A percentile compares a stretch with the other conserved stretches of the same genome.
These are phyloP conservation scores for Pampusana beccarii DNA, from an alignment of 2,113 vertebrate genomes.

Conservation along the genomic window DNA sequence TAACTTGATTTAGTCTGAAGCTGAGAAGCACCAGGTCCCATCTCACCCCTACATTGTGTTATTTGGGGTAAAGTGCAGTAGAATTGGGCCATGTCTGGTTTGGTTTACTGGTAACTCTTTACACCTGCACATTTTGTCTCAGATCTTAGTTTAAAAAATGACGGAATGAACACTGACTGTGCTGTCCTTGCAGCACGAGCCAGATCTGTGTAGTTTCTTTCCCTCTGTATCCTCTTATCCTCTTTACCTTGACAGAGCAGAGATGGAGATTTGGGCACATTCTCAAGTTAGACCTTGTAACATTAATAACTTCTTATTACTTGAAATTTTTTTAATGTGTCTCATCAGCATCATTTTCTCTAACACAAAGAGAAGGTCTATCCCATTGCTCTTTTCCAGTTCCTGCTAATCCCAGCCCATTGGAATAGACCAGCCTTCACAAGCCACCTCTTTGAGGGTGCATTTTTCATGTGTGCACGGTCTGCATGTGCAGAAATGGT, in stretches of 20 bases:
- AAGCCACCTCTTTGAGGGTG: neutral
- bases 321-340: neutral
- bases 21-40: neutral
- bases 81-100: neutral
- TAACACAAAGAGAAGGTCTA: neutral
- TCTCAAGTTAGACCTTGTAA: neutral
- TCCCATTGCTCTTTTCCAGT: neutral
- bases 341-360: neutral
- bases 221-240: neutral
- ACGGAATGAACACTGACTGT: neutral
- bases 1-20: neutral
- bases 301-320: neutral
- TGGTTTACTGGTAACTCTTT: neutral
- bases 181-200: neutral
- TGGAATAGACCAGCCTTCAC: neutral
- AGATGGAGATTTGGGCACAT: neutral
- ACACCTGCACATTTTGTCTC: neutral
- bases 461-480: neutral
- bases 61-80: neutral
- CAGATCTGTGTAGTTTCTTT: neutral
- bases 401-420: accelerated
- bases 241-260: neutral
- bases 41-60: accelerated
- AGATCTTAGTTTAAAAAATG: neutral
- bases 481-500: neutral